phyloP scores from a whole-genome alignment of 1,140 invertebrate genomes.

The Musca vetustissima region DNA sequence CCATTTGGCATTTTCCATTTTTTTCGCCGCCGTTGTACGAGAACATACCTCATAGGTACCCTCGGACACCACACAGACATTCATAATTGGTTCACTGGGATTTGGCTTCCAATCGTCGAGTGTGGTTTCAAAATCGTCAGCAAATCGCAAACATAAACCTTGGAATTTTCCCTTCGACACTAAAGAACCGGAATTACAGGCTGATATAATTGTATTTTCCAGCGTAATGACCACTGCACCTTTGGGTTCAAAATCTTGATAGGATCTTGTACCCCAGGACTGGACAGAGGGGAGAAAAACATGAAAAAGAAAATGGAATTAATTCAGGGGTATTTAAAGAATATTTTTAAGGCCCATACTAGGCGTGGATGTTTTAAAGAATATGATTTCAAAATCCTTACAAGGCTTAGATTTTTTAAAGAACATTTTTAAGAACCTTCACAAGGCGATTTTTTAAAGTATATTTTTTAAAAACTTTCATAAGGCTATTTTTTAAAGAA shows the following conservation, averaged over 20 bases:
- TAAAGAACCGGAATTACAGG: slow-evolving; percentile 79
- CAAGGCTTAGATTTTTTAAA: too few relatives aligned
- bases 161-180: slow-evolving; percentile 79
- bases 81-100: slow-evolving; percentile 83
- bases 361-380: too few relatives aligned
- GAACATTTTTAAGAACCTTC: too few relatives aligned
- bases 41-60: slow-evolving; percentile 97
- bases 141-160: slow-evolving; percentile 89
- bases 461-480: too few relatives aligned
- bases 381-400: too few relatives aligned
- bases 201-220: slow-evolving; percentile 91
- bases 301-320: background rate
- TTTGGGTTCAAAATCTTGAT: slow-evolving; percentile 77
- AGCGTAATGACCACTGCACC: slow-evolving; percentile 92
- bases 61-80: slow-evolving; percentile 95
- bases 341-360: too few relatives aligned
- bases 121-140: slow-evolving; percentile 94
- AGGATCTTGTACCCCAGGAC: slow-evolving; percentile 66
- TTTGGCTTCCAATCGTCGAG: slow-evolving; percentile 97
- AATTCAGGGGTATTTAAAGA: too few relatives aligned
- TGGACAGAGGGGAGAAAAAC: slow-evolving; percentile 42
- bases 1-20: slow-evolving; percentile 94
- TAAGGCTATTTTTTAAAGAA: too few relatives aligned
- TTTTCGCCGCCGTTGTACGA: slow-evolving; percentile 79
- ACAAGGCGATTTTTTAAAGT: too few relatives aligned